These are phyloP conservation scores for Pampus argenteus DNA, from an alignment of 2,797 vertebrate genomes.

Conservation along the genomic window DNA sequence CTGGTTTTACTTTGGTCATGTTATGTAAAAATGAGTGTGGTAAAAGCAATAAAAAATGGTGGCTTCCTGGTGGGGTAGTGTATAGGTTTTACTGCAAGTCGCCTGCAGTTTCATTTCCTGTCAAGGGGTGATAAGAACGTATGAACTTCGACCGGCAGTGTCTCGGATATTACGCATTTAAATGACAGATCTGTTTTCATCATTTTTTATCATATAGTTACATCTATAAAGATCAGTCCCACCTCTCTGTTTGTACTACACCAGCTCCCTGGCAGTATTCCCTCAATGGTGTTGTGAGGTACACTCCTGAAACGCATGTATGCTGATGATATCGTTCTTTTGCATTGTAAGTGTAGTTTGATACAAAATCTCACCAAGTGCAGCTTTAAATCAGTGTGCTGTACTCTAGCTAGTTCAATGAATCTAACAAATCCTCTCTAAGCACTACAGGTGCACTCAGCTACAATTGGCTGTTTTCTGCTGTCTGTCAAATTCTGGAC, in stretches of 20 bases:
- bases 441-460: slow-evolving; percentile 34
- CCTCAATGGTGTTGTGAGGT: neutral
- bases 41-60: neutral
- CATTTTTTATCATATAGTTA: neutral
- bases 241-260: neutral
- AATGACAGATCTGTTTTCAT: neutral
- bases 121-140: neutral
- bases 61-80: slow-evolving; percentile 39
- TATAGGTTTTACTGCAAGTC: neutral
- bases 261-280: neutral
- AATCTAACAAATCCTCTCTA: slow-evolving; percentile 40
- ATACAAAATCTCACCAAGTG: slow-evolving; percentile 27
- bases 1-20: neutral
- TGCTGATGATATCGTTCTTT: neutral
- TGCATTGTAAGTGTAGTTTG: neutral
- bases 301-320: neutral
- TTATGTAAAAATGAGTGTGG: neutral
- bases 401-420: slow-evolving; percentile 36
- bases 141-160: neutral
- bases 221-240: neutral
- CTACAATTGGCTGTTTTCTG: slow-evolving; percentile 48
- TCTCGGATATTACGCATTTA: neutral
- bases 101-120: neutral
- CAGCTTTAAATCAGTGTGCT: slow-evolving; percentile 43
- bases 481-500: slow-evolving; percentile 57